Percentiles rank a stretch among this genome's conserved stretches.
Evolutionary conservation across 2,888 invertebrate genomes (phyloP).

Genomic region (Polyommatus icarus): DNA sequence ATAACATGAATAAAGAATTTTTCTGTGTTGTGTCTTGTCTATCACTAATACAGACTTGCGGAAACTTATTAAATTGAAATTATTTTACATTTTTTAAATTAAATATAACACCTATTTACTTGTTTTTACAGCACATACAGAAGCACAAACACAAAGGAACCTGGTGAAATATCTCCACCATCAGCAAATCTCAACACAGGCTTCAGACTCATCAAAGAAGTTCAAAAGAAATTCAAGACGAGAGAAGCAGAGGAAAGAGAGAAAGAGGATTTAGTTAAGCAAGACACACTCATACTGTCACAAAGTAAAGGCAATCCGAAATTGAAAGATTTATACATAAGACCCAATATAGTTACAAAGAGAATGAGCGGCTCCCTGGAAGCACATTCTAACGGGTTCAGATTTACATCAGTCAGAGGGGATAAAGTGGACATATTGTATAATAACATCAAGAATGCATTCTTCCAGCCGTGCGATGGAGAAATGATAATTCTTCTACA

Average conservation of each 20-base stretch:
- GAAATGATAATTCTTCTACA: slow-evolving; percentile 99
- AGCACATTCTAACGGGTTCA: slow-evolving; percentile 97
- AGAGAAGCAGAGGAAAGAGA: slow-evolving; percentile 99
- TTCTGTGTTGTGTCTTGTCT: no score
- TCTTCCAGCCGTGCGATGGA: slow-evolving; percentile 99
- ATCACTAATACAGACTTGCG: no score
- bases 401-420: slow-evolving; percentile 99
- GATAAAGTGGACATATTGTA: slow-evolving; percentile 99
- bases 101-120: background rate
- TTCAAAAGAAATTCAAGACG: slow-evolving; percentile 98
- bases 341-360: slow-evolving; percentile 99
- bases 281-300: slow-evolving; percentile 96
- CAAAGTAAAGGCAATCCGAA: slow-evolving; percentile 99
- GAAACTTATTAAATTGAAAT: no score
- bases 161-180: slow-evolving; percentile 95
- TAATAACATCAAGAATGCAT: slow-evolving; percentile 99
- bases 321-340: slow-evolving; percentile 97
- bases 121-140: slow-evolving; percentile 89
- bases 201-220: slow-evolving; percentile 98
- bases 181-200: slow-evolving; percentile 98
- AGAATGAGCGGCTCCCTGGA: slow-evolving; percentile 96
- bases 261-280: slow-evolving; percentile 99
- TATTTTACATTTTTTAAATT: no score
- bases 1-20: no score
- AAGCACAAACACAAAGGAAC: slow-evolving; percentile 98